Conservation (phyloP, 1,140 invertebrate genomes). For the Hyles vespertilio region DNA sequence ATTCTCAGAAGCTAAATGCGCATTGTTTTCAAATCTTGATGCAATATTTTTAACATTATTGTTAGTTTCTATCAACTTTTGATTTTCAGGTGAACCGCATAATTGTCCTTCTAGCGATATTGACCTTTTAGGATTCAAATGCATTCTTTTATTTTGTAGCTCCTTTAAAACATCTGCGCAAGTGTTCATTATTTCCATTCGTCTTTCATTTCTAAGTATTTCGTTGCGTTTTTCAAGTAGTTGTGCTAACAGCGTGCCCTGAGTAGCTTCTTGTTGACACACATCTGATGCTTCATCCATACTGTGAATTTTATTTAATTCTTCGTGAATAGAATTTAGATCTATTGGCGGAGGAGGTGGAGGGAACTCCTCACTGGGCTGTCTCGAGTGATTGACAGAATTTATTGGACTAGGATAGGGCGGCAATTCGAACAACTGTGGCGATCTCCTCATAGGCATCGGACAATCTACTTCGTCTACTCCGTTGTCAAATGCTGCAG, state of each 20-base stretch:
- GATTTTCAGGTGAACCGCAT: conserved; percentile 36
- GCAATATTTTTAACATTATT: conserved; percentile 86
- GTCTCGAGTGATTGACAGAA: conserved; percentile 86
- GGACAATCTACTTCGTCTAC: conserved; percentile 79
- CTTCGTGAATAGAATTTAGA: conserved; percentile 76
- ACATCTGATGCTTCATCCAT: conserved; percentile 36
- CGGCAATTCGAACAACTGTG: conserved; percentile 79
- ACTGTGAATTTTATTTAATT: conserved; percentile 66
- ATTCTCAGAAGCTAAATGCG: conserved; percentile 32
- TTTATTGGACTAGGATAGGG: conserved; percentile 87
- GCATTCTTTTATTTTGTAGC: conserved; percentile 85
- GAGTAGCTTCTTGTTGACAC: conserved; percentile 51
- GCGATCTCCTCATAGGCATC: conserved; percentile 50
- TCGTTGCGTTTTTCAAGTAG: conserved; percentile 86
- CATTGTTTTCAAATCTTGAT: conserved; percentile 86
- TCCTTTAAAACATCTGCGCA: conserved; percentile 84
- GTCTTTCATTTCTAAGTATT: conserved; percentile 76
- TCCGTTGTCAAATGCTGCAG: conserved; percentile 65
- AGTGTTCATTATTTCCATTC: conserved; percentile 44
- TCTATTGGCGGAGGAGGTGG: conserved; percentile 88
- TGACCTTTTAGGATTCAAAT: conserved; percentile 76
- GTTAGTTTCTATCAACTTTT: conserved; percentile 57
- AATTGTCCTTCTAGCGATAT: conserved; percentile 61
- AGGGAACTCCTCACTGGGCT: conserved; percentile 92
- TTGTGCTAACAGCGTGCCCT: conserved; percentile 81